Percentiles rank a stretch among this genome's conserved stretches.
These are phyloP conservation scores for Notamacropus eugenii DNA, from an alignment of 2,797 vertebrate species.

Conservation along the genomic window DNA sequence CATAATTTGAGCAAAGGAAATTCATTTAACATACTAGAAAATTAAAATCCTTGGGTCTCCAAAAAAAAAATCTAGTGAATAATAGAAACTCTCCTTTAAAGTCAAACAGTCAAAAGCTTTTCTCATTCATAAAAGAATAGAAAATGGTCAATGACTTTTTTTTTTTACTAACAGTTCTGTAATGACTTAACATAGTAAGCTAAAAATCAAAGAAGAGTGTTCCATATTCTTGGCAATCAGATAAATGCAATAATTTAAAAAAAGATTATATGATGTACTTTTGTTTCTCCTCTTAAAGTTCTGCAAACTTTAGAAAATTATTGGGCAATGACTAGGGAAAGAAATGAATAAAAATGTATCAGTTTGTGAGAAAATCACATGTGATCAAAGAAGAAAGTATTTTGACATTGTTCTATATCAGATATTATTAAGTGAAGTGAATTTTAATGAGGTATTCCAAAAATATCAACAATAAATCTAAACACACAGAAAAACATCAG, in stretches of 20 bases:
- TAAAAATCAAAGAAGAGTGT: slow-evolving; percentile 12
- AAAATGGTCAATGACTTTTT: not conserved
- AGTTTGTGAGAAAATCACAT: not conserved
- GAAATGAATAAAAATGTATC: not conserved
- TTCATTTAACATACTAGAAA: no score
- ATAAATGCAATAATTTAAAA: not conserved
- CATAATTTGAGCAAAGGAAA: no score
- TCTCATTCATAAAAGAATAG: not conserved
- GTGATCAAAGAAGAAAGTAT: slow-evolving; percentile 20
- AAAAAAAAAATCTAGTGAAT: not conserved
- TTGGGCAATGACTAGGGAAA: not conserved
- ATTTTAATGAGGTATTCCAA: not conserved
- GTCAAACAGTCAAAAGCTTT: not conserved
- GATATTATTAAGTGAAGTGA: not conserved
- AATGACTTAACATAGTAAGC: not conserved
- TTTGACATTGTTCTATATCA: not conserved
- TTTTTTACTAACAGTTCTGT: not conserved
- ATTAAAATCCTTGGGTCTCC: not conserved
- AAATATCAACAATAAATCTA: not conserved
- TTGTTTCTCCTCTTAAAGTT: not conserved
- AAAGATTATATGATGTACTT: not conserved
- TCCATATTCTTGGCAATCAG: not conserved
- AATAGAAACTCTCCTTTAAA: not conserved
- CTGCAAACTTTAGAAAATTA: slow-evolving; percentile 2
- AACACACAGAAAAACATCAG: not conserved